phyloP scores from a whole-genome alignment of 2,888 invertebrate species.

The Noctua comes region DNA sequence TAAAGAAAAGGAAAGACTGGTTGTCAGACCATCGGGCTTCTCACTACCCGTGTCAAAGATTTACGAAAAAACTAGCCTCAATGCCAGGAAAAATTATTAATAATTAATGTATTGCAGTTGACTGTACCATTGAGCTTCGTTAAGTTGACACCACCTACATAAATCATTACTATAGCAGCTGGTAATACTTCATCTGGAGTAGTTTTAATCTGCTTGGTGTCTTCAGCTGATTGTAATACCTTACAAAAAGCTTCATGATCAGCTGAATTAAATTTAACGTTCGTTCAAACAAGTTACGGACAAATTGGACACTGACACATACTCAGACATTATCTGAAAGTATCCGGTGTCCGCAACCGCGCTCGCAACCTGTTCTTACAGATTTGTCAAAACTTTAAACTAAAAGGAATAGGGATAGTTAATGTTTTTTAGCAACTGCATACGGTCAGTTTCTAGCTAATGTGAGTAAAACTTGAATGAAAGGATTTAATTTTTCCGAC shows the following conservation, averaged over 20 bases:
- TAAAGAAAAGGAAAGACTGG: not conserved
- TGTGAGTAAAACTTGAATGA: not conserved
- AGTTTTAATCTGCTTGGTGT: slow-evolving; percentile 4
- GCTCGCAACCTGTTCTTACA: not conserved
- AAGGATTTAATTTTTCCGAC: not conserved
- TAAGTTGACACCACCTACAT: slow-evolving; percentile 45
- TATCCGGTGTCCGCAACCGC: not conserved
- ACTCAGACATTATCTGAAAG: not conserved
- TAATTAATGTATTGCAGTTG: not conserved
- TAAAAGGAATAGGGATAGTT: not conserved
- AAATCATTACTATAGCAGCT: slow-evolving; percentile 33
- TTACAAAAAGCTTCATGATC: not conserved
- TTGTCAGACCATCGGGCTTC: not conserved
- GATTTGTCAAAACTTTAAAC: not conserved
- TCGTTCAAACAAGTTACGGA: too few species aligned
- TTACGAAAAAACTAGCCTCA: not conserved
- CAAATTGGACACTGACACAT: not conserved
- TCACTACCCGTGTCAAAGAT: not conserved
- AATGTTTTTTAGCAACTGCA: not conserved
- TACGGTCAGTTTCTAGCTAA: not conserved
- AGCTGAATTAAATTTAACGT: not conserved
- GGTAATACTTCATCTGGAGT: slow-evolving; percentile 24
- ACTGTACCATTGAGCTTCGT: slow-evolving; percentile 30
- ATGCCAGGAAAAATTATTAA: not conserved
- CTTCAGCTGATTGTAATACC: slow-evolving; percentile 20